Percentiles rank a stretch among this genome's conserved stretches.
phyloP scores from a whole-genome alignment of 2,797 vertebrate species.

The Tolypeutes matacus region DNA sequence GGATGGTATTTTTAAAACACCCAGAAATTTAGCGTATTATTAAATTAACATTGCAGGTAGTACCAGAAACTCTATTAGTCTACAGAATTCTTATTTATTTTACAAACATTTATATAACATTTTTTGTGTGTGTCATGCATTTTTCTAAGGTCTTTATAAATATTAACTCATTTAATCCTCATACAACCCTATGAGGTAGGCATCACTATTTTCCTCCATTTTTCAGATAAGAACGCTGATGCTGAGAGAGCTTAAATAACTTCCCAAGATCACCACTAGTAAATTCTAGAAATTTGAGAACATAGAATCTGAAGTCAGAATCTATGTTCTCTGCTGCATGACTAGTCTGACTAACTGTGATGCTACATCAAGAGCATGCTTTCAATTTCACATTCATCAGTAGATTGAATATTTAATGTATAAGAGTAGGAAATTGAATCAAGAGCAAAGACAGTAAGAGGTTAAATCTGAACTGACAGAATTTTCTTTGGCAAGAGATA shows the following conservation, averaged over 20 bases:
- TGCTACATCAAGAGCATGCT: background rate
- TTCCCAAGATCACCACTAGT: background rate
- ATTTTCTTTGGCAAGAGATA: background rate
- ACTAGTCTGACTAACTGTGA: background rate
- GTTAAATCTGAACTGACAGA: background rate
- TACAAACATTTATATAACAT: background rate
- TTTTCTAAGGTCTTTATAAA: background rate
- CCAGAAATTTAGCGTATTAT: background rate
- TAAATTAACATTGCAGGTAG: background rate
- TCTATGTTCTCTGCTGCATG: background rate
- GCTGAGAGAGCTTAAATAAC: background rate
- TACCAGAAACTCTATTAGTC: background rate
- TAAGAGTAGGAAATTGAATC: background rate
- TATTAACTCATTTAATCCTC: background rate
- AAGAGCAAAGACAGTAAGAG: background rate
- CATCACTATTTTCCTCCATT: background rate
- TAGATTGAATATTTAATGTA: background rate
- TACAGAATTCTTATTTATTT: conserved; percentile 43
- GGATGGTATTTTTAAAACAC: background rate
- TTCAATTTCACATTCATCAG: background rate
- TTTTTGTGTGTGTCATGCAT: background rate
- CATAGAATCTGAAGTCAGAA: background rate
- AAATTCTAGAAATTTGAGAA: background rate
- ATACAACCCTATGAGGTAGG: background rate
- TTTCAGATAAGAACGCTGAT: background rate